Base-by-base conservation (phyloP, 2,888 invertebrate genomes). In the Fissipunctia ypsillon region DNA sequence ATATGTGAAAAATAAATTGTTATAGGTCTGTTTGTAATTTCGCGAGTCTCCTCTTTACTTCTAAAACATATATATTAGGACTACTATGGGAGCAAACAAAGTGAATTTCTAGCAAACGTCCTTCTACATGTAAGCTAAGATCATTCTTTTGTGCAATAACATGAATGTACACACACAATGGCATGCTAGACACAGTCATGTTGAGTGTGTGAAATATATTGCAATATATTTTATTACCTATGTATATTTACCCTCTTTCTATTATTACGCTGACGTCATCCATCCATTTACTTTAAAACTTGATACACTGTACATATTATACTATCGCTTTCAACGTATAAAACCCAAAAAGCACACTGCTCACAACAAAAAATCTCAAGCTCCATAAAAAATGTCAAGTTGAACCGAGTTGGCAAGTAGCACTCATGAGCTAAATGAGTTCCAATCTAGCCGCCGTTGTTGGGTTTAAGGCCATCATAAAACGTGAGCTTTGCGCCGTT, bases 381-480 rank as follows among this genome's bases (percentile, higher is more conserved):
- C 69, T 45, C 50, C 70, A 82, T 76, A 87, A 84, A 81, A 78
- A 81, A 83, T 77, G 83, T 87, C 74, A 82, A 78, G 81, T 78
- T 82, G 68, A 66, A 78, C 78, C 59, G 43, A 66, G 65, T 69
- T 48, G 41, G 71, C 76, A 84, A 89, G 85, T 82, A 88, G 89
- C 87, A 86, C 92, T 93, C 89, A 88, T 89, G 89, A 90, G 86
- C 90, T 91, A 91, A 92, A 93, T 91, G 93, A 92, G 91, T 91
- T 93, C 90, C 91, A 93, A 93, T 93, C 91, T 90, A 89, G 89
- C 87, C 83, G 87, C 92, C 87, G 92, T 92, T 93, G 91, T 93
- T 90, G 90, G 86, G 85, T 90, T 91, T 91, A 90, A 91, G 90
- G 85, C 84, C 83, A 78, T 89, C 92, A 89, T 93, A 91, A 93